Evolutionary conservation across 1,140 invertebrate species (phyloP).

Genomic region (Trinorchestia longiramus): DNA sequence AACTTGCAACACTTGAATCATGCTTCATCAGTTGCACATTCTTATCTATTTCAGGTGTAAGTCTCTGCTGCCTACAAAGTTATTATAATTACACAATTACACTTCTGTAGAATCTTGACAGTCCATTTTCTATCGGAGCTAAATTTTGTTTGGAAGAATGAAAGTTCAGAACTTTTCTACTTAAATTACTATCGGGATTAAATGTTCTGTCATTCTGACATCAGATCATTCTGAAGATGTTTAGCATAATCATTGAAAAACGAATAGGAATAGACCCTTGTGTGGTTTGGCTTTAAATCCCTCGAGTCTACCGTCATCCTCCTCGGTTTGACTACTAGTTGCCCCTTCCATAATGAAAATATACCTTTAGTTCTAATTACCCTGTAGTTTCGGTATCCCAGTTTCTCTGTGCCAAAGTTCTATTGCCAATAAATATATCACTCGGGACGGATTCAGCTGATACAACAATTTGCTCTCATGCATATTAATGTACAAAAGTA

Average conservation of each 20-base stretch:
- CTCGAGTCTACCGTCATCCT: not conserved
- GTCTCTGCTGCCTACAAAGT: too few relatives aligned
- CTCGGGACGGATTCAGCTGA: not conserved
- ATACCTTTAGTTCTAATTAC: not conserved
- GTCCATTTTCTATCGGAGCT: not conserved
- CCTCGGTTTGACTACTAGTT: not conserved
- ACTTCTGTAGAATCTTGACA: not conserved
- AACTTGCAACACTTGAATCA: too few relatives aligned
- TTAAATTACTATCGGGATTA: not conserved
- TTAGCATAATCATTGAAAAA: not conserved
- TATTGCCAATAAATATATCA: not conserved
- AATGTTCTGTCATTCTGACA: not conserved
- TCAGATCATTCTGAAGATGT: not conserved
- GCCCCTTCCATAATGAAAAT: not conserved
- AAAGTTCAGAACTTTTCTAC: not conserved
- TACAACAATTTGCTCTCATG: not conserved
- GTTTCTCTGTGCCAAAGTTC: not conserved
- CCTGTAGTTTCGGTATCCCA: not conserved
- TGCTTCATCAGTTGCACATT: too few relatives aligned
- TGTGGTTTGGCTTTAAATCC: not conserved
- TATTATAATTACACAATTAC: too few relatives aligned
- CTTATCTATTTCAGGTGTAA: too few relatives aligned
- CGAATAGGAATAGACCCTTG: not conserved
- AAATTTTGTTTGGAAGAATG: not conserved
- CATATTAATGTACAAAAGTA: not conserved